These are phyloP conservation scores for Meteorus sp. DNA, from an alignment of 1,140 invertebrate genomes.

Conservation along the genomic window DNA sequence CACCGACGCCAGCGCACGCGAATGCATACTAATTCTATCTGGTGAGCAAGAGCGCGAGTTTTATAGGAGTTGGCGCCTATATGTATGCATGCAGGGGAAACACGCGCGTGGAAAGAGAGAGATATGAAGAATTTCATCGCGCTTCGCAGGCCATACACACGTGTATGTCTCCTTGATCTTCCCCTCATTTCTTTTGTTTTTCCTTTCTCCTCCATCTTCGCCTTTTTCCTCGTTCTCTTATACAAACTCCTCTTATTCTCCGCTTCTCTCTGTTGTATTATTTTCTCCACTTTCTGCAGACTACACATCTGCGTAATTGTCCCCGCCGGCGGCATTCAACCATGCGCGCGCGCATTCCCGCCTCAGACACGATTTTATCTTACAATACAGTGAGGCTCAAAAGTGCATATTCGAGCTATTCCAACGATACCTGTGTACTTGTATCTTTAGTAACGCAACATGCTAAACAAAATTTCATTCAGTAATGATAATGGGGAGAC, in stretches of 20 bases:
- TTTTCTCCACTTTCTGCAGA: constrained; percentile 34
- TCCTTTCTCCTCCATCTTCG: constrained; percentile 1
- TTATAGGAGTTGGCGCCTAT: background rate
- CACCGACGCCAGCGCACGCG: constrained; percentile 26
- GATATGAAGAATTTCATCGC: background rate
- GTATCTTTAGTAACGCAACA: too few relatives aligned
- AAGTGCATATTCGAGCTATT: too few relatives aligned
- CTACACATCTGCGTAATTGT: constrained; percentile 60
- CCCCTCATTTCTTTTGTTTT: too few relatives aligned
- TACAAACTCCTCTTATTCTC: too few relatives aligned
- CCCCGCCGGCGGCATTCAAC: constrained; percentile 56
- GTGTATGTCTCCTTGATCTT: too few relatives aligned
- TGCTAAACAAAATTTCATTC: too few relatives aligned
- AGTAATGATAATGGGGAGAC: too few relatives aligned
- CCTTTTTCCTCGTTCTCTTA: background rate
- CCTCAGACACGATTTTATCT: constrained; percentile 33
- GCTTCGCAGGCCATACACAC: too few relatives aligned
- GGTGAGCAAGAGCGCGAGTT: constrained; percentile 19
- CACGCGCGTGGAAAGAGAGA: background rate
- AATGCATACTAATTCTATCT: constrained; percentile 41
- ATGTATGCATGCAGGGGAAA: background rate
- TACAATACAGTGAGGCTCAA: constrained; percentile 30
- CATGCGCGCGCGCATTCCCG: constrained; percentile 28
- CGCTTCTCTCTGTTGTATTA: too few relatives aligned
- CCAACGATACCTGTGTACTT: too few relatives aligned